Evolutionary conservation across 2,113 vertebrate genomes (phyloP), one percentile per base, ranked within the genome.

Genomic region (Spea multiplicata): DNA sequence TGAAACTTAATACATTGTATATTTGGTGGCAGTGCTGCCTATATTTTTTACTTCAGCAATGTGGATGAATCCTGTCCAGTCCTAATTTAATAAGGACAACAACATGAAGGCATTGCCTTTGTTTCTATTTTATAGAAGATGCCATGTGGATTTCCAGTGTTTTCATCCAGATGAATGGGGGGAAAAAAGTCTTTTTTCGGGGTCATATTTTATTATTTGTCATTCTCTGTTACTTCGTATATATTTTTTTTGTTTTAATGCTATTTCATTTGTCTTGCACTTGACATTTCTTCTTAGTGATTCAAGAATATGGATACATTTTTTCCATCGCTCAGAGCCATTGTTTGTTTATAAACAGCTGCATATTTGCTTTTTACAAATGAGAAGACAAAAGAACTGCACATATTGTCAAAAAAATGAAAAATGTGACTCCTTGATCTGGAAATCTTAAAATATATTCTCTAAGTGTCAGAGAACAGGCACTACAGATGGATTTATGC

Each of bases 231-330:
- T 59, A 9, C 14, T 59, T 30, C 30, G 30, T 30, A 30, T 30
- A 30, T 30, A 12, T 59, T 61, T 62, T 70, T 59, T 52, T 69
- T 65, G 48, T 4, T 71, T 45, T 71, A 64, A 72, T 66, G n/a
- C 12, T 73, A 48, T 80, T 80, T 80, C 52, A 80, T 80, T 80
- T 74, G 52, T 80, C 50, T 80, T 80, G 64, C 64, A 74, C 78
- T 74, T 73, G 71, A 80, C 71, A 80, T 80, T 80, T 74, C 64
- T 68, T 14, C 71, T 74, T 68, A 67, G 64, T 59, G 52, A 16
- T 73, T 80, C 10, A 61, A 59, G 16, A 66, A 68, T 61, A 68
- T 46, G 45, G 52, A 68, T 62, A 67, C 50, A 48, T 73, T 53
- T 71, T 71, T 66, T 12, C 66, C 7, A 16, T 46, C 65, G 10